Evolutionary conservation across 2,797 vertebrate species (phyloP).

Genomic region (Hipposideros larvatus): DNA sequence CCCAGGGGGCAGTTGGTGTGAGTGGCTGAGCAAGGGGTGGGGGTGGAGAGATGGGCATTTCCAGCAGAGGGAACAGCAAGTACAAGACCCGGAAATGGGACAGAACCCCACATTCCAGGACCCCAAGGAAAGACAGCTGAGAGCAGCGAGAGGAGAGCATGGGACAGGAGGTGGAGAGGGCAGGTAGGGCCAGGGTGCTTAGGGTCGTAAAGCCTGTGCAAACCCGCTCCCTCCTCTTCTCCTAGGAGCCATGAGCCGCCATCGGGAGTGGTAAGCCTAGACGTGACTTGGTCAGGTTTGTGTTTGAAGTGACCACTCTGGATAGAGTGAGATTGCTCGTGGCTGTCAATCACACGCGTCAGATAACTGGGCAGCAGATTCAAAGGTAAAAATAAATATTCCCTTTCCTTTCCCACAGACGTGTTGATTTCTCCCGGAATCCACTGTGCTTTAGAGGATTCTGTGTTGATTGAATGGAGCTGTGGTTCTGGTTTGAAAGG

Average conservation of each 20-base stretch:
- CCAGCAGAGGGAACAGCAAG: background rate
- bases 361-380: background rate
- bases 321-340: too few relatives aligned
- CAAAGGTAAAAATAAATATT: background rate
- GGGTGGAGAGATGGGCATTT: background rate
- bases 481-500: background rate
- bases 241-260: background rate
- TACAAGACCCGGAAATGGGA: background rate
- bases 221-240: accelerated
- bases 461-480: background rate
- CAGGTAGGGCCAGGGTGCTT: background rate
- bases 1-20: background rate
- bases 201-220: accelerated
- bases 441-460: background rate
- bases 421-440: background rate
- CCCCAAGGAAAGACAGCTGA: background rate
- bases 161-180: background rate
- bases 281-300: background rate
- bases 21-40: background rate
- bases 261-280: background rate
- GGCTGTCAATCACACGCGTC: background rate
- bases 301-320: background rate
- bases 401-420: background rate
- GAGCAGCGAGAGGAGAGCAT: background rate
- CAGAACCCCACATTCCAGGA: background rate